Evolutionary conservation across 2,797 vertebrate genomes (phyloP).

Genomic region (Pelobates cultripes): DNA sequence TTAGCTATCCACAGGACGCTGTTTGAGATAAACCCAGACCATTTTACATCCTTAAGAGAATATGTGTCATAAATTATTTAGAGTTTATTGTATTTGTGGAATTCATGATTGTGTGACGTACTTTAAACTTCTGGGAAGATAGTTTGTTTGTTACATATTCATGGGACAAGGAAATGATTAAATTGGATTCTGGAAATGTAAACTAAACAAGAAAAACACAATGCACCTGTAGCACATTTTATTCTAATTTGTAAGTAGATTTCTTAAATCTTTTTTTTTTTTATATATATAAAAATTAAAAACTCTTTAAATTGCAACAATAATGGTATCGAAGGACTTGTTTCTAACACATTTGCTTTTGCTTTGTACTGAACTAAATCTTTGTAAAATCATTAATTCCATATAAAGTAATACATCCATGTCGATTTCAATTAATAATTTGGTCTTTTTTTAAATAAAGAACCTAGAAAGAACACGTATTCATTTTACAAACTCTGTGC

Average conservation of each 20-base stretch:
- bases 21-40: conserved; percentile 46
- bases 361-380: too few species aligned
- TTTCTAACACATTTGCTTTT: too few species aligned
- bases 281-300: too few species aligned
- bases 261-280: too few species aligned
- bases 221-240: conserved; percentile 22
- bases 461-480: too few species aligned
- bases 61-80: conserved; percentile 48
- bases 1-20: conserved; percentile 37
- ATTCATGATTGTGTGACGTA: conserved; percentile 38
- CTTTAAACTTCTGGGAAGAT: conserved; percentile 43
- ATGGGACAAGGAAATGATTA: conserved; percentile 41
- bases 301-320: too few species aligned
- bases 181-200: conserved; percentile 22
- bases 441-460: too few species aligned
- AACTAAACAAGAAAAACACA: neutral
- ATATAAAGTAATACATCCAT: too few species aligned
- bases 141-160: conserved; percentile 32
- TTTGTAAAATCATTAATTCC: too few species aligned
- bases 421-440: too few species aligned
- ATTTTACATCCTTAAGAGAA: conserved; percentile 26
- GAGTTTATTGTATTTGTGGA: conserved; percentile 40
- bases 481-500: too few species aligned
- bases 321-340: too few species aligned
- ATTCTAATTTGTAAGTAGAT: neutral